A percentile compares a stretch with the other conserved stretches of the same genome.
phyloP scores from a whole-genome alignment of 1,140 invertebrate species.

The Drosophila parabipectinata region DNA sequence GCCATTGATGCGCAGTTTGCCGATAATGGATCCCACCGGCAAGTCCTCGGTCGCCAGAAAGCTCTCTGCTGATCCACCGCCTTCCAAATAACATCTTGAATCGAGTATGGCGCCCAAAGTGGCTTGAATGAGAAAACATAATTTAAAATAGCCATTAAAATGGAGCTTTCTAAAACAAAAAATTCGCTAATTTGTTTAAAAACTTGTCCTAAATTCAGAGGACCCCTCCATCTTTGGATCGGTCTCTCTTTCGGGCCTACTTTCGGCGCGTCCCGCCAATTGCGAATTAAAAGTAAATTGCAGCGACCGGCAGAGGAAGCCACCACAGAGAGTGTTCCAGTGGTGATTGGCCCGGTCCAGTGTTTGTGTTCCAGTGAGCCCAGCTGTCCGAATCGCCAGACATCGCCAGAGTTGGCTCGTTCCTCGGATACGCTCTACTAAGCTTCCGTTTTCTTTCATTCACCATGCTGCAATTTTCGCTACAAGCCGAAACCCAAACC shows the following conservation, averaged over 20 bases:
- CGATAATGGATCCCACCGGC: constrained; percentile 90
- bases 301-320: constrained; percentile 47
- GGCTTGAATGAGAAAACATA: constrained; percentile 49
- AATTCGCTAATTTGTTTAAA: background rate
- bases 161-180: background rate
- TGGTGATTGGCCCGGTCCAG: constrained; percentile 26
- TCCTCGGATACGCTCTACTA: constrained; percentile 75
- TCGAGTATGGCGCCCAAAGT: constrained; percentile 87
- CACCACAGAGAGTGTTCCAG: constrained; percentile 24
- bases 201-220: background rate
- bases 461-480: constrained; percentile 51
- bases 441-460: constrained; percentile 69
- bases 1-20: constrained; percentile 90
- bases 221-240: background rate
- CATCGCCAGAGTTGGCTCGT: constrained; percentile 67
- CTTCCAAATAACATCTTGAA: constrained; percentile 94
- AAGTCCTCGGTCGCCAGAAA: constrained; percentile 95
- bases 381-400: constrained; percentile 56
- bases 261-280: constrained; percentile 33
- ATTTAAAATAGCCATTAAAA: background rate
- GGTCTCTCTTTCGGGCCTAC: constrained; percentile 48
- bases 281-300: constrained; percentile 54
- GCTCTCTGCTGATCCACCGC: constrained; percentile 94
- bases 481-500: background rate
- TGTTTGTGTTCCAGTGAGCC: constrained; percentile 53